phyloP scores from a whole-genome alignment of 1,140 invertebrate genomes.

The Hirudo medicinalis region DNA sequence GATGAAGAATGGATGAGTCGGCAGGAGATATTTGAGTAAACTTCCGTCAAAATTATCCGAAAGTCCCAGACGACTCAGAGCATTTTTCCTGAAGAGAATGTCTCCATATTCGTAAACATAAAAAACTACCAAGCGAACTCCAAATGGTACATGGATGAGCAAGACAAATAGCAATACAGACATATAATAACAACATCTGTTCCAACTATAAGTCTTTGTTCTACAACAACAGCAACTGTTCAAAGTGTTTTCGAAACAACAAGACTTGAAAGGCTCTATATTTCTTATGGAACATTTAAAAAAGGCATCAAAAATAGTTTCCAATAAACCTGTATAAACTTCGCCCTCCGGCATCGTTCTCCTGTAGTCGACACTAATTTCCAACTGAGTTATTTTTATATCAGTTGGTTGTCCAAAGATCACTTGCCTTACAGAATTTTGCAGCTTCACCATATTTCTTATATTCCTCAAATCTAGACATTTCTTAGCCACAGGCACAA shows the following conservation, averaged over 20 bases:
- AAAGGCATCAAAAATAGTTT: slow-evolving; percentile 10
- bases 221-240: background rate
- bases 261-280: slow-evolving; percentile 17
- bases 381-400: slow-evolving; percentile 19
- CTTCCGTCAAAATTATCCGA: slow-evolving; percentile 28
- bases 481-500: background rate
- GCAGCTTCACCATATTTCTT: background rate
- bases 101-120: slow-evolving; percentile 34
- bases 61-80: slow-evolving; percentile 26
- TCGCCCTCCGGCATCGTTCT: slow-evolving; percentile 21
- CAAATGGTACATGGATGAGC: slow-evolving; percentile 32
- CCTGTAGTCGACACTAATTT: slow-evolving; percentile 22
- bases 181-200: slow-evolving; percentile 15
- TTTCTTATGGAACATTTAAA: slow-evolving; percentile 18
- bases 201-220: background rate
- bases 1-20: slow-evolving; percentile 34
- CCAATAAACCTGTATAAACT: slow-evolving; percentile 20
- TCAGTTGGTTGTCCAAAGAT: slow-evolving; percentile 5
- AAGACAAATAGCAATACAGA: slow-evolving; percentile 30
- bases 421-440: background rate
- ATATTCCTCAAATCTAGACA: background rate
- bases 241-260: slow-evolving; percentile 21
- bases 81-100: slow-evolving; percentile 24
- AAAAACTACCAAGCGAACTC: slow-evolving; percentile 33
- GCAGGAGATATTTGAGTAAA: slow-evolving; percentile 34